A percentile compares a stretch with the other conserved stretches of the same genome.
Evolutionary conservation across 2,888 invertebrate species (phyloP).

Genomic region (Julus scandinavius): DNA sequence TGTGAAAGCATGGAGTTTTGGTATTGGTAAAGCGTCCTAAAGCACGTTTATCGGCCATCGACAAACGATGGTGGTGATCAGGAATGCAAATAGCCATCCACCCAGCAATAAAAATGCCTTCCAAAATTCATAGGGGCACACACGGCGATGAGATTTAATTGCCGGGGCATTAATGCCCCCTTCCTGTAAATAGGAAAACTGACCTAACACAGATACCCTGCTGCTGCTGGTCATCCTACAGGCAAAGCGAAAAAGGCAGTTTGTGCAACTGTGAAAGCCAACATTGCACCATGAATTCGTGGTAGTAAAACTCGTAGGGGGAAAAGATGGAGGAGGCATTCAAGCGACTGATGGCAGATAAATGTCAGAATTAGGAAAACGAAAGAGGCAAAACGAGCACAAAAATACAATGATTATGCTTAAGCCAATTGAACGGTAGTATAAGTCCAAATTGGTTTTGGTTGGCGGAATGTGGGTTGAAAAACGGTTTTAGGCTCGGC

Average conservation of each 20-base stretch:
- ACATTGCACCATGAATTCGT: neutral
- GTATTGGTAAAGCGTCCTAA: neutral
- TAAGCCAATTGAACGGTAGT: neutral
- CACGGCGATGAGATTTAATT: neutral
- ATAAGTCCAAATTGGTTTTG: neutral
- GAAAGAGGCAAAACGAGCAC: neutral
- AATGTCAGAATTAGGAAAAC: constrained; percentile 26
- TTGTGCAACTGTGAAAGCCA: neutral
- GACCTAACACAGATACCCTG: neutral
- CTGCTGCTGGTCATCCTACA: neutral
- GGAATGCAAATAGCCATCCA: constrained; percentile 20
- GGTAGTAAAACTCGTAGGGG: neutral
- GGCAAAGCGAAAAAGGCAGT: neutral
- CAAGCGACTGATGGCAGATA: neutral
- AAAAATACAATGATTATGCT: neutral
- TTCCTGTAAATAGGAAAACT: neutral
- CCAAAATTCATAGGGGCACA: neutral
- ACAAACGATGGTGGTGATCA: constrained; percentile 27
- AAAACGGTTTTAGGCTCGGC: neutral
- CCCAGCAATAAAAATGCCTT: constrained; percentile 20
- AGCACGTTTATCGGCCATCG: neutral
- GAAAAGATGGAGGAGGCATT: neutral
- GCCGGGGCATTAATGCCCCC: constrained; percentile 3
- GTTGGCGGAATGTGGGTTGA: neutral
- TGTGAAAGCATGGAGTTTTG: neutral